Conservation (phyloP, 2,113 vertebrate species). For the Eulemur rufifrons region DNA sequence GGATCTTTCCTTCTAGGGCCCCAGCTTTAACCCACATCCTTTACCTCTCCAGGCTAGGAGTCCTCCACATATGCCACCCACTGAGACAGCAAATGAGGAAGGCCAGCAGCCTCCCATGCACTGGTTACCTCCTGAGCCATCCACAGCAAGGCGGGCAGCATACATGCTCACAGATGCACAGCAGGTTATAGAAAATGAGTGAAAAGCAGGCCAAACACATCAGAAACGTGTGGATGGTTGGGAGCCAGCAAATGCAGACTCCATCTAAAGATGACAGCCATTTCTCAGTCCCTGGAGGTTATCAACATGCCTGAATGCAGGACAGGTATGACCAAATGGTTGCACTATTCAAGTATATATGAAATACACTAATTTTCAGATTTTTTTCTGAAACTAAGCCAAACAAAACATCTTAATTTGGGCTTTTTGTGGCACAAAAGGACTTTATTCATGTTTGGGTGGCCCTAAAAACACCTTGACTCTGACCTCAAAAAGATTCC, state of each 20-base stretch:
- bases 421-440: not conserved
- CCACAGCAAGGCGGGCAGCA: not conserved
- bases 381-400: not conserved
- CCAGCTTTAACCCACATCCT: not conserved
- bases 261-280: not conserved
- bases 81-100: not conserved
- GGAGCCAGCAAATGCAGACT: not conserved
- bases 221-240: not conserved
- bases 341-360: not conserved
- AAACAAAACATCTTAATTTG: slow-evolving; percentile 5
- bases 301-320: not conserved
- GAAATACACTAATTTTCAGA: slow-evolving; percentile 20
- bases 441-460: not conserved
- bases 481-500: not conserved
- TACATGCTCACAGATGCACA: not conserved
- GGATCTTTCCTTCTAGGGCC: not conserved
- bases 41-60: not conserved
- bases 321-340: not conserved
- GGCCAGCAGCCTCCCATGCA: not conserved
- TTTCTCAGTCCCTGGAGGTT: not conserved
- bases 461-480: slow-evolving; percentile 4
- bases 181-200: not conserved
- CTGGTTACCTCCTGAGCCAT: not conserved
- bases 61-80: not conserved
- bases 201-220: not conserved